Percentiles rank a stretch among this genome's conserved stretches.
Evolutionary conservation across 2,113 vertebrate genomes (phyloP).

Genomic region (Pavo muticus): DNA sequence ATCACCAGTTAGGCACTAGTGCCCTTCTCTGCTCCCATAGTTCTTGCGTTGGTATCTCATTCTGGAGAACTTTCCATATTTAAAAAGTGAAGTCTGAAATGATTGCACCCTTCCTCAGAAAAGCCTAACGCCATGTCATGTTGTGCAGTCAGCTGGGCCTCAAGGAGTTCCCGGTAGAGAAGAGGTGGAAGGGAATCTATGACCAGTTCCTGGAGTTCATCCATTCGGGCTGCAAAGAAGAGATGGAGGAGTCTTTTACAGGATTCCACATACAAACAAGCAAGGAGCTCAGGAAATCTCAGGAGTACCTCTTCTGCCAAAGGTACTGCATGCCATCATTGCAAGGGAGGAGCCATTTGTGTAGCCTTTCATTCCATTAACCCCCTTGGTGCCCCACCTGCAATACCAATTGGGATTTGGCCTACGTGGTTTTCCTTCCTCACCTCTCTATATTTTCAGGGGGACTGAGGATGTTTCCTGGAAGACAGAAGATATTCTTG

Average conservation of each 20-base stretch:
- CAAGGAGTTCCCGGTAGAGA: slow-evolving; percentile 70
- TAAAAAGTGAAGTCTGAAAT: neutral
- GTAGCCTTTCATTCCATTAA: accelerated
- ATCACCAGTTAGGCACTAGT: neutral
- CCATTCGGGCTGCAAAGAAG: slow-evolving; percentile 60
- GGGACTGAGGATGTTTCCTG: slow-evolving; percentile 38
- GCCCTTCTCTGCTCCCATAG: neutral
- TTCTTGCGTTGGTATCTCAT: neutral
- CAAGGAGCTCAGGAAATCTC: slow-evolving; percentile 68
- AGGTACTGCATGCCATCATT: neutral
- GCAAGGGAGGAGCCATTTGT: neutral
- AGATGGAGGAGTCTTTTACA: slow-evolving; percentile 72
- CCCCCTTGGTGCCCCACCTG: neutral
- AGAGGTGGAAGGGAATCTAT: slow-evolving; percentile 79
- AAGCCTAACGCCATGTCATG: neutral
- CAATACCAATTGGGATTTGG: neutral
- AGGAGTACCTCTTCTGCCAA: slow-evolving; percentile 73
- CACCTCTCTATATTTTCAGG: neutral
- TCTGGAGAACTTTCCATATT: neutral
- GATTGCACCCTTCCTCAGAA: neutral
- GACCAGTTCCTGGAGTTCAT: slow-evolving; percentile 77
- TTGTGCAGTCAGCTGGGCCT: slow-evolving; percentile 78
- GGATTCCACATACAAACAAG: slow-evolving; percentile 78
- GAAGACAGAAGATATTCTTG: slow-evolving; percentile 63
- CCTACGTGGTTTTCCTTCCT: accelerated